Evolutionary conservation across 1,140 invertebrate species (phyloP), one percentile per base, ranked within the genome.

Genomic region (Achatina immaculata): DNA sequence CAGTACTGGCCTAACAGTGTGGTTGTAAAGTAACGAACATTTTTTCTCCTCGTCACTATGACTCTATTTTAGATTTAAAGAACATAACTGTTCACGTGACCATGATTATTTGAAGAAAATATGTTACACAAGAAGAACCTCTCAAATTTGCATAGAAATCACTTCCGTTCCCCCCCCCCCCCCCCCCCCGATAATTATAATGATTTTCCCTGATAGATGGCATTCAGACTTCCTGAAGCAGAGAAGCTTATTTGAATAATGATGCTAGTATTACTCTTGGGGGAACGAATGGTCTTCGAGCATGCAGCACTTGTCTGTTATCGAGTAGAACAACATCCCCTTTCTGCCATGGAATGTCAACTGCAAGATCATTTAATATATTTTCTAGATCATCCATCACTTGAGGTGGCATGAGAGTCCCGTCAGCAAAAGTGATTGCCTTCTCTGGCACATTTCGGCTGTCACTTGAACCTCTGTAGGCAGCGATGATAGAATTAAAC

Each of bases 401-500:
- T 36, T 84, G 51, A 14, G 58, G 43, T 40, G 82, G 82, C 83
- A 88, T 86, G 45, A 66, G 62, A 31, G 77, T 74, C 48, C 83
- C 87, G 74, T 86, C 85, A 34, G 72, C 81, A 77, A 86, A 88
- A 28, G 83, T 85, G 0, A 89, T 83, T 6, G 88, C 86, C 62
- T 82, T 85, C 71, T 85, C 82, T 9, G 85, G 79, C 48, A 82
- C 83, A 81, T 89, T 89, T 62, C 88, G 68, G n/a, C 55, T 69
- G 68, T 89, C 87, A 40, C 82, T 80, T 86, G 86, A 89, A 0
- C 87, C 88, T 43, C 74, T 76, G 72, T 88, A 89, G 19, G 84
- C 87, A 28, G 87, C 86, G n/a, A 88, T 86, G n/a, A 89, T 83
- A 0, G 88, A 88, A 69, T 89, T 89, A 77, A 88, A 88, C 87